Base-by-base conservation (phyloP, 2,888 invertebrate species). In the Noctuana brunneofusca region DNA sequence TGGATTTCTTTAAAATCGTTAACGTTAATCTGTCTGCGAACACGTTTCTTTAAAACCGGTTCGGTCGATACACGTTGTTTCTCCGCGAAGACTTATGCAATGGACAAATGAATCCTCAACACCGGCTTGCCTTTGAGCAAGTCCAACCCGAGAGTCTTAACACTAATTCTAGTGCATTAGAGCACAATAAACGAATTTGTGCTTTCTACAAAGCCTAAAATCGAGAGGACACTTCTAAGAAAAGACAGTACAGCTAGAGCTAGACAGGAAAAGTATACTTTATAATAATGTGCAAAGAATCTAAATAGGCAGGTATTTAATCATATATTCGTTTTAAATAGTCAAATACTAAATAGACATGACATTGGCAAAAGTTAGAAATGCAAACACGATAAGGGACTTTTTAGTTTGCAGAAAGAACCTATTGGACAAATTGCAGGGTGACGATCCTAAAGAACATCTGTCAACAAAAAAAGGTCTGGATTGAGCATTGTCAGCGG, bases 31-130 rank as follows among this genome's bases (percentile, higher is more conserved):
- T n/a, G n/a, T n/a, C n/a, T n/a, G n/a, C n/a, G n/a, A 87, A 89
- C 89, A 87, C 84, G 89, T 88, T 89, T 87, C 83, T 79, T 78
- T 67, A 71, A 84, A 90, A 91, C 90, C 90, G 90, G 90, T 90
- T 87, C 81, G 81, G 68, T 76, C 75, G 76, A 78, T 81, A 80
- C 77, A 81, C 79, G 81, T 70, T 77, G 78, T 75, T 79, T 75
- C 74, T 74, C 72, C 74, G 74, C 70, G 72, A 80, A 75, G 76
- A 80, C 85, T 88, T 88, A 89, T 86, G 89, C 86, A 89, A 89
- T 85, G 80, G 78, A 80, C 80, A 84, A 81, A 86, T 83, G 68
- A 75, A 79, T 78, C 76, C 71, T 72, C 69, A 41, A 55, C 48
- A 54, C 53, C 60, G 60, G 54, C 49, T 56, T 30, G 22, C 46